A percentile compares a stretch with the other conserved stretches of the same genome.
phyloP scores from a whole-genome alignment of 2,888 invertebrate genomes.

The Acholoe squamosa region DNA sequence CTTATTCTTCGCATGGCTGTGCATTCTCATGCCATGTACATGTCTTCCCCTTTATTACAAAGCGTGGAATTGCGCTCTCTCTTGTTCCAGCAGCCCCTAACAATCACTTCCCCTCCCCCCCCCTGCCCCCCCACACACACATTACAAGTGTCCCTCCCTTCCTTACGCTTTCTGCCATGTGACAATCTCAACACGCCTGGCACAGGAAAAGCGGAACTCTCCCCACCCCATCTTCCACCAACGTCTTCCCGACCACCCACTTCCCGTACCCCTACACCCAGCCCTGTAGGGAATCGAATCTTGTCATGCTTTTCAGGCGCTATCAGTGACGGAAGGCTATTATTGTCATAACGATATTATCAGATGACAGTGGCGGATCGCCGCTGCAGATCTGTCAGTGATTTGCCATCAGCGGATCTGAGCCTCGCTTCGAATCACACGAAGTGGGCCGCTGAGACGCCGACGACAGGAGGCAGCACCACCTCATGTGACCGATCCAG shows the following conservation, averaged over 20 bases:
- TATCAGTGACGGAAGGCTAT: constrained; percentile 54
- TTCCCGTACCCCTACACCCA: not conserved
- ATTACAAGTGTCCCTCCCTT: not conserved
- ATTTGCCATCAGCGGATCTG: constrained; percentile 11
- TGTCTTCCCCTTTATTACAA: no score
- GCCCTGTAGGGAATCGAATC: constrained; percentile 22
- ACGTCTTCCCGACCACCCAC: not conserved
- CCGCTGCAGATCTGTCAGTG: constrained; percentile 41
- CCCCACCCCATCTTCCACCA: not conserved
- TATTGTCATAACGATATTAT: constrained; percentile 54
- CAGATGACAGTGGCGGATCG: constrained; percentile 43
- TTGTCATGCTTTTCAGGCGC: constrained; percentile 23
- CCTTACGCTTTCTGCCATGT: not conserved
- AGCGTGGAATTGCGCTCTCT: no score
- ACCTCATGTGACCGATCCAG: not conserved
- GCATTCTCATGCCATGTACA: no score
- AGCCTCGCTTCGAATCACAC: constrained; percentile 1
- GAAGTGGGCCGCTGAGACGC: constrained; percentile 26
- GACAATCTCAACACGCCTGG: not conserved
- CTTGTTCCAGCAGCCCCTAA: no score
- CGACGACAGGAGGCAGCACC: not conserved
- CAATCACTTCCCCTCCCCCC: no score
- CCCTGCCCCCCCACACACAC: no score
- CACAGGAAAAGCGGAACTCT: not conserved
- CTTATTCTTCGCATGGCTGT: no score